Evolutionary conservation across 2,113 vertebrate genomes (phyloP), one percentile per base, ranked within the genome.

Genomic region (Pimephales promelas): DNA sequence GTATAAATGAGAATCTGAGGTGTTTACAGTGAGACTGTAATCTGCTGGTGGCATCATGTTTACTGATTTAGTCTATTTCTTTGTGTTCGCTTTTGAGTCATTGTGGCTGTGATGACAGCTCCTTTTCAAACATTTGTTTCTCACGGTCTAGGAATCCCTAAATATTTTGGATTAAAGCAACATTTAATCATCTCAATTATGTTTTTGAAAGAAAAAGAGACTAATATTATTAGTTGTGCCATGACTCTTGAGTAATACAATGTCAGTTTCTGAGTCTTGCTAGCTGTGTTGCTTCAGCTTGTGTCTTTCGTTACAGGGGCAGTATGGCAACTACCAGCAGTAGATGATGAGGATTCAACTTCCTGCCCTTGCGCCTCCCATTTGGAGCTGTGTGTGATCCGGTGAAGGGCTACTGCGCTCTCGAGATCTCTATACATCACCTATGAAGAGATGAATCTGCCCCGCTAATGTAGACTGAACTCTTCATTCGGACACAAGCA

Each of bases 301-400:
- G 75, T 47, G 7, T 72, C 34, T 78, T 74, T 47, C 26, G 34
- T 52, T 92, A 88, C 93, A 99, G 97, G 97, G 94, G 93, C 98
- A 99, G 83, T 99, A 99, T 92, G 97, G 97, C 93, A 99, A 98
- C 92, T 99, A 99, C 86, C 97, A 99, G 92, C 98, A 98, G 91
- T 99, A 96, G 97, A 94, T 92, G 92, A 93, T 78, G 90, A 86
- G 91, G 90, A 88, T 90, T 77, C 73, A 88, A 89, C 87, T 88
- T 87, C 88, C 85, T 86, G 77, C 18, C 66, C 4, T 49, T 92
- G 90, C 87, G 83, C 88, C 89, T 90, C 86, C 87, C 89, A 88
- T 86, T 85, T 87, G 90, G 87, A 86, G 84, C 90, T 82, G 71
- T 84, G 78, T 89, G 93, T 93, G 90, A 91, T 84, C 84, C 87